Evolutionary conservation across 2,113 vertebrate species (phyloP).

Genomic region (Heterotilapia buettikoferi): DNA sequence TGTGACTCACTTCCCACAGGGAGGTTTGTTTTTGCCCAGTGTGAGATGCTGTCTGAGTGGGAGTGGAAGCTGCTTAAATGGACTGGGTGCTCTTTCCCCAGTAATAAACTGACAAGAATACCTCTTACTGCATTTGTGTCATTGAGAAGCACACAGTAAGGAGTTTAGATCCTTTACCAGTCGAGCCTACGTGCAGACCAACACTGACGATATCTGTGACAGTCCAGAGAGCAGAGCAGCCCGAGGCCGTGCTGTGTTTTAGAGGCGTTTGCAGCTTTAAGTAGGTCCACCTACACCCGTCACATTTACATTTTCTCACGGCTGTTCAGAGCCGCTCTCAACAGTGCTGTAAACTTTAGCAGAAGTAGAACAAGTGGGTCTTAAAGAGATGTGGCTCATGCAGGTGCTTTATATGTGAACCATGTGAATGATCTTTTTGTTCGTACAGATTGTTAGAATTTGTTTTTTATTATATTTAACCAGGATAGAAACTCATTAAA

Average conservation of each 20-base stretch:
- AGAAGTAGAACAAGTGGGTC: not conserved
- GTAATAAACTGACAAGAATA: not conserved
- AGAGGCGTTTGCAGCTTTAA: not conserved
- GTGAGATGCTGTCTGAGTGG: slow-evolving; percentile 2
- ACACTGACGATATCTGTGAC: not conserved
- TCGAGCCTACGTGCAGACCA: not conserved
- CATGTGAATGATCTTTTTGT: not conserved
- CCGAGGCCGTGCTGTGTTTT: not conserved
- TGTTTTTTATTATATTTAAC: not conserved
- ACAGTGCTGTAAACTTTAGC: not conserved
- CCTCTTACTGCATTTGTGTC: not conserved
- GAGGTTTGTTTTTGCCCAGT: slow-evolving; percentile 6
- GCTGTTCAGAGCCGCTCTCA: not conserved
- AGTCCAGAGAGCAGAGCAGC: not conserved
- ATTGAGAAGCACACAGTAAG: not conserved
- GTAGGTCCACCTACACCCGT: slow-evolving; percentile 8
- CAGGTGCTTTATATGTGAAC: not conserved
- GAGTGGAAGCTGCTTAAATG: slow-evolving; percentile 4
- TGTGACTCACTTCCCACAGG: not conserved
- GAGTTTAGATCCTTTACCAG: not conserved
- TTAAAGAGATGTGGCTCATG: not conserved
- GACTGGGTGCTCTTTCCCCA: not conserved
- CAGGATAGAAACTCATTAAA: not conserved
- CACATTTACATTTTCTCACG: not conserved
- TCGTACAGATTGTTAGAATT: not conserved